These are phyloP conservation scores for Deroptyus accipitrinus DNA, from an alignment of 2,113 vertebrate genomes.

Conservation along the genomic window DNA sequence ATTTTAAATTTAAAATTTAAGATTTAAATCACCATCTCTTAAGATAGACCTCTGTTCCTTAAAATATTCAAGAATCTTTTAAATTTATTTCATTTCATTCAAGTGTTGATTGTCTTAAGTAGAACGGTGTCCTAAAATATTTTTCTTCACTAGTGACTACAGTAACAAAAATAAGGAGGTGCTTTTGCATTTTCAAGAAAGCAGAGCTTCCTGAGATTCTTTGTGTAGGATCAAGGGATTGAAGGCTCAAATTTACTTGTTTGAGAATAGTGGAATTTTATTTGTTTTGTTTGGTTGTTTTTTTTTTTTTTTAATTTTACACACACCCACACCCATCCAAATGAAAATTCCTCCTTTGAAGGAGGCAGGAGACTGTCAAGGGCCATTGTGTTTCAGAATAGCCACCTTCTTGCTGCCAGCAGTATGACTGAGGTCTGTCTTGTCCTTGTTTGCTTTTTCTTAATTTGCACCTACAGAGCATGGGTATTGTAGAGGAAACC, in stretches of 20 bases:
- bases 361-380: not conserved
- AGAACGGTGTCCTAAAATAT: not conserved
- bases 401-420: not conserved
- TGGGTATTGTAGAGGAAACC: not conserved
- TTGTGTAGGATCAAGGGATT: not conserved
- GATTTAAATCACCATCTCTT: not conserved
- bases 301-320: not conserved
- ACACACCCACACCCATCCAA: rapidly evolving
- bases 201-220: not conserved
- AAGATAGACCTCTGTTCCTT: not conserved
- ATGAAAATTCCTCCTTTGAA: not conserved
- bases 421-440: not conserved
- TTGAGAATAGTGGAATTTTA: not conserved
- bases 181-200: not conserved
- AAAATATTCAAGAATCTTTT: not conserved
- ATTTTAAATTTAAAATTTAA: not conserved
- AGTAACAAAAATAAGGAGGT: not conserved
- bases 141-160: not conserved
- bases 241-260: not conserved
- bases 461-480: rapidly evolving
- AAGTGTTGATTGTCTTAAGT: not conserved
- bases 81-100: not conserved
- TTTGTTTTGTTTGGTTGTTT: not conserved
- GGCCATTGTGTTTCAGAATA: not conserved
- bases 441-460: not conserved